Evolutionary conservation across 2,113 vertebrate species (phyloP).

Genomic region (Cyrtonyx montezumae): DNA sequence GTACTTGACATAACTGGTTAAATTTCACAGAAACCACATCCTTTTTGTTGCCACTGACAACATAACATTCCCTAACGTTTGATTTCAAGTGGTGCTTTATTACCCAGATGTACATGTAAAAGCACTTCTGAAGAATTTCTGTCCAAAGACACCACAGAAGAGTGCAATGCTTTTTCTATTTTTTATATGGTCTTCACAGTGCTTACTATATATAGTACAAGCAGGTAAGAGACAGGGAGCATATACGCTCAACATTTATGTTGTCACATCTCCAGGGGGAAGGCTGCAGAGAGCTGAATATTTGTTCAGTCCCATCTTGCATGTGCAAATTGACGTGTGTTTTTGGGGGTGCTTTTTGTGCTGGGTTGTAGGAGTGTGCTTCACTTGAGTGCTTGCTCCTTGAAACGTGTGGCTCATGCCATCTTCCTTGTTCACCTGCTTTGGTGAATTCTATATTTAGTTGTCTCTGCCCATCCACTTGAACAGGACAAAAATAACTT

Average conservation of each 20-base stretch:
- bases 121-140: constrained; percentile 19
- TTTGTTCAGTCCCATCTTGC: neutral
- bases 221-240: constrained; percentile 56
- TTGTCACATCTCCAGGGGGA: neutral
- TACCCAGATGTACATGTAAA: constrained; percentile 26
- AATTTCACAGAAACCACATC: constrained; percentile 61
- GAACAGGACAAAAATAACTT: constrained; percentile 63
- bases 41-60: constrained; percentile 57
- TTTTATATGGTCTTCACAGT: neutral
- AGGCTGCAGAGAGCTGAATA: neutral
- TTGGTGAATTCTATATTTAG: constrained; percentile 64
- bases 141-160: neutral
- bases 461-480: constrained; percentile 42
- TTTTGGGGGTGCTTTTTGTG: neutral
- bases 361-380: neutral
- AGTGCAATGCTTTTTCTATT: neutral
- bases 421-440: constrained; percentile 62
- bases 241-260: neutral
- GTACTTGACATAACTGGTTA: constrained; percentile 45
- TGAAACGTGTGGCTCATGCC: neutral
- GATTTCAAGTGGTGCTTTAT: constrained; percentile 42
- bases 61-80: constrained; percentile 58
- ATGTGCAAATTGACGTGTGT: neutral
- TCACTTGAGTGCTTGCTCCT: neutral
- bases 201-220: neutral